Evolutionary conservation across 1,140 invertebrate species (phyloP), one percentile per base, ranked within the genome.

Genomic region (Cepaea nemoralis): DNA sequence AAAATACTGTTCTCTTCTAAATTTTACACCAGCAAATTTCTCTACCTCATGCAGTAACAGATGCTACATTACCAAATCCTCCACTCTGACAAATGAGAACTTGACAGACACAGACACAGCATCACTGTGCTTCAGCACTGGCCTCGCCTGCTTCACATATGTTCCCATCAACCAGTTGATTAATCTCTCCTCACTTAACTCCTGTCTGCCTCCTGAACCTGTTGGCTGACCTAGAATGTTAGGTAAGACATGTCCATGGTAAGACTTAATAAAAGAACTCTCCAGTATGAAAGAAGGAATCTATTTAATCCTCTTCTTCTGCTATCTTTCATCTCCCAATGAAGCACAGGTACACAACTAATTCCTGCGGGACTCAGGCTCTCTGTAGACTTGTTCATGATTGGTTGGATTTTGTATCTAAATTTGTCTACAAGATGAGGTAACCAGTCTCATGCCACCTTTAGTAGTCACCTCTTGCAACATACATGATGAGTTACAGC

Each of bases 51-150:
- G n/a, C 73, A n/a, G 33, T 35, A 14, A 55, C 50, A 55, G n/a
- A 19, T 55, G 22, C 3, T 55, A 55, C 50, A 59, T 79, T 40
- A 84, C 83, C 80, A 84, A 40, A 66, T 82, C 83, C 31, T 84
- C 83, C 0, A 84, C 42, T 19, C 80, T 55, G 59, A 84, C 80
- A 69, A 84, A 84, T 39, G 80, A 79, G 40, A 84, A 81, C 33
- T 73, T 78, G 67, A 84, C 74, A 39, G 80, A 81, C n/a, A 84
- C 83, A 31, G 75, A 31, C 16, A 84, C 83, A 45, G 80, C 42
- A 31, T 81, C 39, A 19, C 55, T 55, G 67, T 71, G 27, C 1
- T 74, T 66, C 2, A 40, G 50, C 8, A 82, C 83, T 1, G 83
- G 83, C 42, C 80, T 35, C 0, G 83, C 80, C 35, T 84, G 80